Conservation (phyloP, 1,140 invertebrate species). For the Zaprionus taronus region DNA sequence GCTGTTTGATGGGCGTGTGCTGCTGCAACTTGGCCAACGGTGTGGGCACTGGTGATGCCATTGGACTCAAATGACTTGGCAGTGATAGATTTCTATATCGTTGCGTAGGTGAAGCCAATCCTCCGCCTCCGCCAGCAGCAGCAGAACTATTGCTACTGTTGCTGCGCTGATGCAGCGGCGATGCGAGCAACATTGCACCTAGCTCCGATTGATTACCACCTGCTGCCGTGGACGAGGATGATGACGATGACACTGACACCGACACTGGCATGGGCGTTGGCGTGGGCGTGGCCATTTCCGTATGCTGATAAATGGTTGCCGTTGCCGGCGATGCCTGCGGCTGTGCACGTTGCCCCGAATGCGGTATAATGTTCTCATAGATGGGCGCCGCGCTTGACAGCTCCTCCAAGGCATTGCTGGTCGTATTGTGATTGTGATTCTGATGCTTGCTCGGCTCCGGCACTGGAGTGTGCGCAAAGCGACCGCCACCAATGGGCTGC, state of each 20-base stretch:
- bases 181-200: constrained; percentile 52
- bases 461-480: constrained; percentile 81
- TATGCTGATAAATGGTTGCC: constrained; percentile 78
- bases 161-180: constrained; percentile 65
- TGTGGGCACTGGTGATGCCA: constrained; percentile 50
- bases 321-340: constrained; percentile 82
- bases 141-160: constrained; percentile 53
- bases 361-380: constrained; percentile 90
- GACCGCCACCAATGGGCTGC: constrained; percentile 65
- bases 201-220: constrained; percentile 41
- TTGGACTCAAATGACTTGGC: constrained; percentile 54
- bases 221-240: not conserved
- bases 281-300: constrained; percentile 50
- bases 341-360: constrained; percentile 83
- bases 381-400: constrained; percentile 85
- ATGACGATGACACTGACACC: constrained; percentile 1
- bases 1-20: constrained; percentile 74
- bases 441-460: constrained; percentile 57
- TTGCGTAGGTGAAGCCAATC: constrained; percentile 67
- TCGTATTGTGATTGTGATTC: not conserved
- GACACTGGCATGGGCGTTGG: constrained; percentile 22
- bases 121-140: constrained; percentile 33
- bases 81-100: constrained; percentile 66
- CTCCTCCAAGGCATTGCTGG: constrained; percentile 30
- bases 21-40: constrained; percentile 65